Evolutionary conservation across 2,797 vertebrate species (phyloP).

Genomic region (Odontamblyopus rebecca): DNA sequence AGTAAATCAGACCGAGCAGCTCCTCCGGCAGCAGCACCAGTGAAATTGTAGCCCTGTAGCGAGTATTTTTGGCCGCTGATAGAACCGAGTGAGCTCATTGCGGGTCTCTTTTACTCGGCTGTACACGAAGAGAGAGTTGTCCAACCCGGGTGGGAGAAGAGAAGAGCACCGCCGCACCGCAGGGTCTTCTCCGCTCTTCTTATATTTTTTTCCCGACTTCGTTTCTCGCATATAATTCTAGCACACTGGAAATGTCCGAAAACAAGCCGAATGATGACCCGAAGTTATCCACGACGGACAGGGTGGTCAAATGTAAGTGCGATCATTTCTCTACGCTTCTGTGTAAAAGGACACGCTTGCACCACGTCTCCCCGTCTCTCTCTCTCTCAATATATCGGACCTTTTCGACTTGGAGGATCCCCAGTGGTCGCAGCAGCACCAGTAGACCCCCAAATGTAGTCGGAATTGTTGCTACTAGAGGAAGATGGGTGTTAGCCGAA

Average conservation of each 20-base stretch:
- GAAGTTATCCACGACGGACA: conserved; percentile 97
- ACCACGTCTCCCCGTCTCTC: conserved; percentile 20
- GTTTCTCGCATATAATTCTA: conserved; percentile 60
- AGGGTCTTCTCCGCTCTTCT: conserved; percentile 41
- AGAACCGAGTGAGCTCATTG: conserved; percentile 74
- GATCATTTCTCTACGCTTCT: not conserved
- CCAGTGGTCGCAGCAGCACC: conserved; percentile 13
- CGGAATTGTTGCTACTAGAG: conserved; percentile 47
- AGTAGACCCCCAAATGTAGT: conserved; percentile 32
- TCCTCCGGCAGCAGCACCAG: conserved; percentile 72
- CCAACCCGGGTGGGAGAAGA: conserved; percentile 45
- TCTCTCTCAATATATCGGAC: conserved; percentile 12
- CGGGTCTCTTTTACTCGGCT: conserved; percentile 65
- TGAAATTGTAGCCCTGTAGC: conserved; percentile 77
- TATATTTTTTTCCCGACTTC: conserved; percentile 25
- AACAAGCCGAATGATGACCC: conserved; percentile 94
- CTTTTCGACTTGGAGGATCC: conserved; percentile 33
- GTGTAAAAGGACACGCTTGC: conserved; percentile 14
- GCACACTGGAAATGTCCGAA: conserved; percentile 95
- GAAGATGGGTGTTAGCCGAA: conserved; percentile 80
- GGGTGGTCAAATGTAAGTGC: conserved; percentile 95
- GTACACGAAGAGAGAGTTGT: conserved; percentile 73
- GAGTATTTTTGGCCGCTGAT: conserved; percentile 80
- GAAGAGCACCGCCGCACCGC: conserved; percentile 46
- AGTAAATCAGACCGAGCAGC: conserved; percentile 78